Percentiles rank a stretch among this genome's conserved stretches.
Evolutionary conservation across 2,113 vertebrate species (phyloP).

Genomic region (Rousettus leschenaultii): DNA sequence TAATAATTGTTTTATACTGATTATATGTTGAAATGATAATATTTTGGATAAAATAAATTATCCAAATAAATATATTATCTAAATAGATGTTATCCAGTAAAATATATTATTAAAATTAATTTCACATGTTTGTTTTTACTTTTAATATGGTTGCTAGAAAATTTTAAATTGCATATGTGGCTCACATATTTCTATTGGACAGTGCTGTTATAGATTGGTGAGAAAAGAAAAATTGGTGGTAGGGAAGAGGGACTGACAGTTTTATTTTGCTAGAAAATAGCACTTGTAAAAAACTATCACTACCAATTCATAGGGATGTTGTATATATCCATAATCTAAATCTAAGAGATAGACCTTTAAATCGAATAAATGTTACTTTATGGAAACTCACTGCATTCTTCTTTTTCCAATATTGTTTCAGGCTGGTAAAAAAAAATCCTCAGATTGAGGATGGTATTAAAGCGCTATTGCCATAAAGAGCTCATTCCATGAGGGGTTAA

Average conservation of each 20-base stretch:
- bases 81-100: neutral
- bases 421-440: slow-evolving; percentile 7
- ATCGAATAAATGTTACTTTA: slow-evolving; percentile 8
- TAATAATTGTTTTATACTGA: slow-evolving; percentile 2
- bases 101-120: slow-evolving; percentile 23
- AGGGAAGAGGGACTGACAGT: neutral
- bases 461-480: neutral
- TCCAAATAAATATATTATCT: no score
- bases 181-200: slow-evolving; percentile 14
- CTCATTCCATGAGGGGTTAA: neutral
- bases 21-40: slow-evolving; percentile 8
- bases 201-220: neutral
- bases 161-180: neutral
- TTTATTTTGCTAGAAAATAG: slow-evolving; percentile 19
- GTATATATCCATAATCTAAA: neutral
- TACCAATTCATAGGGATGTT: neutral
- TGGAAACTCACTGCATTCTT: neutral
- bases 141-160: neutral
- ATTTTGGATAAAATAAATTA: neutral
- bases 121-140: neutral
- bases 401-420: slow-evolving; percentile 40
- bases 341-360: slow-evolving; percentile 19
- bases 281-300: neutral
- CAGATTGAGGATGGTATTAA: neutral
- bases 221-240: slow-evolving; percentile 28